Base-by-base conservation (phyloP, 2,888 invertebrate genomes). In the Agonopterix arenella region DNA sequence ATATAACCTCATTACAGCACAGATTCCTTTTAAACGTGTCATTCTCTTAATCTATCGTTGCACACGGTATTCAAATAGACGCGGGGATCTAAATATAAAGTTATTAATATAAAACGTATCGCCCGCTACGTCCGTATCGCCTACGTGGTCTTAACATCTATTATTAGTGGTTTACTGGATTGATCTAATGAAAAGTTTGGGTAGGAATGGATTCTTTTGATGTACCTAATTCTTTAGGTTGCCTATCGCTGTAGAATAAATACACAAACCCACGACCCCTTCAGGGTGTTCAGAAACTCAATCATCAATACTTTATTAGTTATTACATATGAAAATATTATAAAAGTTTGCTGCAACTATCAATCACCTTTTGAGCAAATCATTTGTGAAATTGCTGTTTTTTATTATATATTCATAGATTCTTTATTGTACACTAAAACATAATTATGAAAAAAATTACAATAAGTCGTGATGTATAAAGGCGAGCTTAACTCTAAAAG, bases 11-110 rank as follows among this genome's bases (percentile, higher is more conserved):
- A 18, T 46, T 47, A 44, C 48, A 36, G 13, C 28, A 28, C 28
- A 28, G 28, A 28, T 49, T 48, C 40, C 52, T 28, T 41, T 45
- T 38, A 41, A 44, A 46, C 40, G 45, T 46, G 49, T 51, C 49
- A 49, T 54, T 51, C 42, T 48, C 48, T 54, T 51, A 51, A 56
- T 57, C 50, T 53, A 52, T 48, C 53, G 53, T 53, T 69, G 69
- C 69, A 65, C 68, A 70, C 69, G 67, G 61, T 57, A 60, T 62
- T 55, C 56, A 53, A 56, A 66, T 62, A 58, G 64, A 64, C 62
- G 64, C 62, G 52, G 62, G 57, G 52, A 52, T 61, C 68, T 68
- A 70, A 69, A 69, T 68, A 66, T 68, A 70, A 64, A 49, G 55
- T 52, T 64, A 57, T 70, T 63, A 64, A 66, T 66, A 62, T 65